Conservation (phyloP, 2,888 invertebrate species). For the Catonia carolina region DNA sequence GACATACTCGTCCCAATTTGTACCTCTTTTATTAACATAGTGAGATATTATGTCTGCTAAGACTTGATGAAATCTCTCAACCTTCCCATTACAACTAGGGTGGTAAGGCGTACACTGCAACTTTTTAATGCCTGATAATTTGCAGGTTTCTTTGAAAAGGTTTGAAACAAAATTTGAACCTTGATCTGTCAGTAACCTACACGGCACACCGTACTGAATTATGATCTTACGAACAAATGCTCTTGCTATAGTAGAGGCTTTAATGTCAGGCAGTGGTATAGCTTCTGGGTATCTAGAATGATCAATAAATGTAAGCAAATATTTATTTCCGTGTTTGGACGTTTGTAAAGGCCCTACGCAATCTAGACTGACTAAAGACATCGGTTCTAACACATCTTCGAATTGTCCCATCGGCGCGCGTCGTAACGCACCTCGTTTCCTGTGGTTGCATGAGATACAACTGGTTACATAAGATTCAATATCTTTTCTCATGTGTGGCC, state of each 20-base stretch:
- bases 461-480: neutral
- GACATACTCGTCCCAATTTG: neutral
- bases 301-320: neutral
- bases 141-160: neutral
- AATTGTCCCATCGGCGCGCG: neutral
- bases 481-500: neutral
- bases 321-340: neutral
- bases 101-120: no score
- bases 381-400: neutral
- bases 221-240: no score
- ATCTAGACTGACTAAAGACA: neutral
- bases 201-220: neutral
- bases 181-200: no score
- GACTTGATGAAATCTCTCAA: no score
- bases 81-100: neutral
- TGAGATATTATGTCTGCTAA: no score
- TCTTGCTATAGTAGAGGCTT: no score
- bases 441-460: no score
- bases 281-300: neutral
- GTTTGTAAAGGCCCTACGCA: neutral
- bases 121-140: no score
- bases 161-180: neutral
- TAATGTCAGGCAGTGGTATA: no score
- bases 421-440: neutral
- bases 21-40: neutral